A percentile compares a stretch with the other conserved stretches of the same genome.
Evolutionary conservation across 2,888 invertebrate genomes (phyloP).

Genomic region (Spisula solida): DNA sequence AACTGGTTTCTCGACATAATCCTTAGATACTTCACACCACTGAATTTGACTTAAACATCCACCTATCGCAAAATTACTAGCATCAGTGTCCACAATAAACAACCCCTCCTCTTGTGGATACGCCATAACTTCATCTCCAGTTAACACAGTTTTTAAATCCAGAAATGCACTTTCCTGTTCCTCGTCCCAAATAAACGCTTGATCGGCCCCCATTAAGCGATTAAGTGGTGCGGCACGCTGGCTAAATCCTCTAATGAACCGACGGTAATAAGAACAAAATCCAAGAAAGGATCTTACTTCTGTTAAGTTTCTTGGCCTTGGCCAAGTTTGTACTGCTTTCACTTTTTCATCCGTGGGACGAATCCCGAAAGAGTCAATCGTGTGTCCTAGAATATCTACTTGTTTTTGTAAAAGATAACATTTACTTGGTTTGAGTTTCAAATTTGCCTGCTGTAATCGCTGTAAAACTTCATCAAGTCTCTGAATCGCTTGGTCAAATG

Average conservation of each 20-base stretch:
- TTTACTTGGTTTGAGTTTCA: constrained; percentile 62
- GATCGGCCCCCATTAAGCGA: constrained; percentile 47
- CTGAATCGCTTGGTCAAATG: constrained; percentile 39
- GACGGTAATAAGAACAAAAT: constrained; percentile 57
- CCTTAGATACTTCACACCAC: neutral
- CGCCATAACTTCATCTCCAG: constrained; percentile 53
- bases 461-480: constrained; percentile 61
- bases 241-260: constrained; percentile 44
- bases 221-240: constrained; percentile 49
- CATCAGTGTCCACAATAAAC: constrained; percentile 64
- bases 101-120: constrained; percentile 47
- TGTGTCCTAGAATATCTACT: constrained; percentile 61
- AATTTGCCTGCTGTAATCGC: constrained; percentile 39
- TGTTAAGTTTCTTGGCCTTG: constrained; percentile 30
- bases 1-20: constrained; percentile 51
- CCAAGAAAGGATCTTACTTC: constrained; percentile 54
- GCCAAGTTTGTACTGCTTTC: constrained; percentile 48
- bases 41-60: constrained; percentile 62
- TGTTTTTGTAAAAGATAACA: constrained; percentile 24
- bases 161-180: constrained; percentile 55
- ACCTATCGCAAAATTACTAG: constrained; percentile 54
- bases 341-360: constrained; percentile 21
- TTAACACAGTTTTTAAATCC: constrained; percentile 38
- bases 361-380: constrained; percentile 54
- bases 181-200: constrained; percentile 55